Base-by-base conservation (phyloP, 2,797 vertebrate species). In the Tragopan temminckii region DNA sequence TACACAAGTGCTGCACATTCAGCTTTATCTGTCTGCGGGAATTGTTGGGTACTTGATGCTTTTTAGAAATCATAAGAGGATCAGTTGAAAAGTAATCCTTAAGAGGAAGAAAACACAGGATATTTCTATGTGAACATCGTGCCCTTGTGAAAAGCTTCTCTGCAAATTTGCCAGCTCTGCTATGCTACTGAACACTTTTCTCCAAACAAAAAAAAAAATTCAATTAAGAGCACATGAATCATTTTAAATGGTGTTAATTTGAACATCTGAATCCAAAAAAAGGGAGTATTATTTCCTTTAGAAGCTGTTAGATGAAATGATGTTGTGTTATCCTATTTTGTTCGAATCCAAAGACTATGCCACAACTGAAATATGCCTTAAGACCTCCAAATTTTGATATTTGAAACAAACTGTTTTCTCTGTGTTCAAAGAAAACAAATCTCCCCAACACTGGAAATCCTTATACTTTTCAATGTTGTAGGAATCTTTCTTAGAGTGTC, bases 21-120 rank as follows among this genome's bases (percentile, higher is more conserved):
- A 95, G 95, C 96, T 59, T 66, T 89, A 70, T 94, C 85, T 83
- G n/a, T 96, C 83, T 88, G 67, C 88, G 85, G 77, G 78, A 93
- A 59, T 5, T 48, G 43, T 59, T 84, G 85, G 48, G 64, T 94
- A 86, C 91, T 95, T 84, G 46, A 88, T 86, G 74, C 25, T 79
- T 88, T 95, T 96, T 76, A 77, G 85, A 95, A 90, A 93, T 84
- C 70, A 81, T 85, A 94, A 94, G 89, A 93, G 82, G 77, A 88
- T 94, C 64, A 57, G 76, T 74, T 94, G 85, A 93, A 88, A 91
- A 88, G 25, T 88, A 88, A 74, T 70, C 72, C 77, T 93, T 88
- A 72, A 66, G 61, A 77, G 59, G 82, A 88, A 90, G 86, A 91
- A 88, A 96, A 40, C 25, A 61, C 74, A 91, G 82, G 85, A 94